Evolutionary conservation across 2,797 vertebrate genomes (phyloP).

Genomic region (Acrocephalus scirpaceus): DNA sequence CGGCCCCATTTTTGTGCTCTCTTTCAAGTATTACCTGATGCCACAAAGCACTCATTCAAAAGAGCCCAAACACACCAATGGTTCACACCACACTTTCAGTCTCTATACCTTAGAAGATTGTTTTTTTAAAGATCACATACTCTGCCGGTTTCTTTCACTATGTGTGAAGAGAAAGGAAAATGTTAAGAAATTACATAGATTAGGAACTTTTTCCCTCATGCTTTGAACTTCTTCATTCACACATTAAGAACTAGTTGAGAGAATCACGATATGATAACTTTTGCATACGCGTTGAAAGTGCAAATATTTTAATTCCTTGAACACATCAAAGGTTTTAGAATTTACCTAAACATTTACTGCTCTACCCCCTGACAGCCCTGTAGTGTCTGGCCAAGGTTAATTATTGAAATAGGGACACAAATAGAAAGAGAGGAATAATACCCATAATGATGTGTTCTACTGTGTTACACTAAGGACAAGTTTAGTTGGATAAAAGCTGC

Average conservation of each 20-base stretch:
- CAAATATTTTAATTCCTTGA: neutral
- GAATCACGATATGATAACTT: neutral
- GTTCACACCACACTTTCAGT: neutral
- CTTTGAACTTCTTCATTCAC: neutral
- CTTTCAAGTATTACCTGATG: neutral
- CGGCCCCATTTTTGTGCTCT: neutral
- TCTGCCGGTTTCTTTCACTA: neutral
- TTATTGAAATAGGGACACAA: neutral
- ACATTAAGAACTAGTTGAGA: neutral
- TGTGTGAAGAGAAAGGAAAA: neutral
- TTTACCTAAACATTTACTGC: neutral
- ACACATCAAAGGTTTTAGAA: neutral
- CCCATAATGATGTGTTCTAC: neutral
- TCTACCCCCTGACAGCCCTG: neutral
- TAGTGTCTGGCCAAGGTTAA: neutral
- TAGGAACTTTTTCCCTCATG: neutral
- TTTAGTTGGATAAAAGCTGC: neutral
- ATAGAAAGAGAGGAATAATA: neutral
- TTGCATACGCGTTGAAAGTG: accelerated
- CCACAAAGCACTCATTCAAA: neutral
- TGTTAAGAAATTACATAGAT: neutral
- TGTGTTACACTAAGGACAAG: neutral
- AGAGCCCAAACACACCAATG: neutral
- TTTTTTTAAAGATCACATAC: neutral
- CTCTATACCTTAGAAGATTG: neutral